A percentile compares a stretch with the other conserved stretches of the same genome.
These are phyloP conservation scores for Thereva unica DNA, from an alignment of 2,888 invertebrate species.

Conservation along the genomic window DNA sequence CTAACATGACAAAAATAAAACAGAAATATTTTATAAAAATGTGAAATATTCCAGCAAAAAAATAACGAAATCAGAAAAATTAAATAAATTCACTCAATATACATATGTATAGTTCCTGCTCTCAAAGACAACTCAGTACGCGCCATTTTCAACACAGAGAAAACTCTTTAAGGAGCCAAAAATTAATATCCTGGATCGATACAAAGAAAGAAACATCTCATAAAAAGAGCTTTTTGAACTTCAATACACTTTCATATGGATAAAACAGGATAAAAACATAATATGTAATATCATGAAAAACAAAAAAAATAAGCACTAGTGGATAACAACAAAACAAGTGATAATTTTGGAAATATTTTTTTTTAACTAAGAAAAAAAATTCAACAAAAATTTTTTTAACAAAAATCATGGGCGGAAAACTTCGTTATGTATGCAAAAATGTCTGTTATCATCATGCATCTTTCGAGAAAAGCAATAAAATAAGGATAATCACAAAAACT, in stretches of 20 bases:
- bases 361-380: no score
- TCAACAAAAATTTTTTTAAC: no score
- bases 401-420: slow-evolving; percentile 20
- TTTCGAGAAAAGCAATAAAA: background rate
- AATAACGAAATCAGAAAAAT: no score
- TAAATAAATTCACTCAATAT: no score
- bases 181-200: slow-evolving; percentile 21
- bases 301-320: slow-evolving; percentile 8
- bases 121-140: background rate
- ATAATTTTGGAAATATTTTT: no score
- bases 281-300: no score
- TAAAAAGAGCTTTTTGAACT: no score
- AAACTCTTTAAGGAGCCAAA: slow-evolving; percentile 1
- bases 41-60: no score
- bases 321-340: slow-evolving; percentile 11
- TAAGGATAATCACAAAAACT: slow-evolving; percentile 6
- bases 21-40: no score
- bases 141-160: slow-evolving; percentile 24
- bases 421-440: slow-evolving; percentile 21
- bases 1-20: no score
- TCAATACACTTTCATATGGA: no score
- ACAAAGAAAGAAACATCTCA: background rate
- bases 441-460: background rate
- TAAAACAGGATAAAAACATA: no score
- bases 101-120: background rate